phyloP scores from a whole-genome alignment of 1,140 invertebrate species.

The Macrobrachium rosenbergii region DNA sequence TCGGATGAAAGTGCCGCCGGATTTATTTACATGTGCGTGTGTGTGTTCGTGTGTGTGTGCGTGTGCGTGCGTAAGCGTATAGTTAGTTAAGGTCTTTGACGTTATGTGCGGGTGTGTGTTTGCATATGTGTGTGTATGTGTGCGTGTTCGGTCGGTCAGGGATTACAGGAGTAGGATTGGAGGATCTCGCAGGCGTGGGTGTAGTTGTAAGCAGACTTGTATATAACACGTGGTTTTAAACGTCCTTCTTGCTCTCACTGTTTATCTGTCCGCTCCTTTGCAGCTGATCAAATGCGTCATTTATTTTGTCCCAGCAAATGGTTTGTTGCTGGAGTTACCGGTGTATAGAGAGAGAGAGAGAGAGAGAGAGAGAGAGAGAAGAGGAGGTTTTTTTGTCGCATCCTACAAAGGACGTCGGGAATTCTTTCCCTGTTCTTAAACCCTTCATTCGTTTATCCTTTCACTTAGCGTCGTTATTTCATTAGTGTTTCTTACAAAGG shows the following conservation, averaged over 20 bases:
- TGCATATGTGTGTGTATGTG: background rate
- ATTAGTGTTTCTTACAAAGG: background rate
- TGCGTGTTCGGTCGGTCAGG: background rate
- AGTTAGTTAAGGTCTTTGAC: background rate
- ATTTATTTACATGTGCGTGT: conserved; percentile 53
- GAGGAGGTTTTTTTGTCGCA: background rate
- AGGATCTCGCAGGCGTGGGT: conserved; percentile 1
- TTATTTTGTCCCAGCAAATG: too few species aligned
- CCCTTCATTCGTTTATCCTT: conserved; percentile 1
- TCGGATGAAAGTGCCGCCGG: conserved; percentile 44
- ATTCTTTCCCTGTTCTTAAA: background rate
- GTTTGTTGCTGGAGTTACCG: background rate
- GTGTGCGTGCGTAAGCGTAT: background rate
- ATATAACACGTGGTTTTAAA: too few species aligned
- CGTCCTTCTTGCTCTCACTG: too few species aligned
- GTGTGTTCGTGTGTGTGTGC: conserved; percentile 43
- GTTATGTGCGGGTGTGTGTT: background rate
- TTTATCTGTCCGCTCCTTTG: too few species aligned
- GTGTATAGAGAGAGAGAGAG: background rate
- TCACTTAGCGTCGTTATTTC: background rate
- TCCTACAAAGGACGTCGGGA: background rate
- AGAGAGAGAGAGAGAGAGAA: background rate
- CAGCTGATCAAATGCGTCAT: too few species aligned
- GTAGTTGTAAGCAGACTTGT: background rate
- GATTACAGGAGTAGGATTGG: conserved; percentile 2